These are phyloP conservation scores for Holothuria leucospilota DNA, from an alignment of 53 echinoderm and acorn worm genomes.

Conservation along the genomic window DNA sequence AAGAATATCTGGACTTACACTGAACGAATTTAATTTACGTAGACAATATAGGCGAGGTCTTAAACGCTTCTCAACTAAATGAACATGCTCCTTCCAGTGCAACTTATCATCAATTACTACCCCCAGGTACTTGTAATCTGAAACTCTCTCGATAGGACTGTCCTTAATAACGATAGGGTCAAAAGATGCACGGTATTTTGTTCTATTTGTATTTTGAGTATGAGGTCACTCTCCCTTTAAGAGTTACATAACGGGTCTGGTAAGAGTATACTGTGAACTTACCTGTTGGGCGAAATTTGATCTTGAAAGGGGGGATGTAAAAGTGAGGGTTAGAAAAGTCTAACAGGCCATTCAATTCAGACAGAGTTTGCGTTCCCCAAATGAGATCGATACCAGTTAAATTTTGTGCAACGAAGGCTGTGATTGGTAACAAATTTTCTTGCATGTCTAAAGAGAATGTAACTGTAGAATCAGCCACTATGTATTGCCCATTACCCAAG, in stretches of 20 bases:
- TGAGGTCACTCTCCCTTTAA: neutral
- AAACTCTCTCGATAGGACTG: no score
- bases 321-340: neutral
- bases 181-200: no score
- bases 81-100: no score
- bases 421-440: neutral
- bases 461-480: neutral
- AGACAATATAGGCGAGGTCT: no score
- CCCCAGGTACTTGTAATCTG: no score
- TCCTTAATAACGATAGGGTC: no score
- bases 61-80: no score
- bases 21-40: no score
- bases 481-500: slow-evolving; percentile 34
- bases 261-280: neutral
- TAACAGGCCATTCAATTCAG: neutral
- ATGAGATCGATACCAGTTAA: slow-evolving; percentile 2
- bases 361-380: neutral
- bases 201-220: no score
- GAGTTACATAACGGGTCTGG: neutral
- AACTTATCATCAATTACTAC: no score
- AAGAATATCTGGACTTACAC: no score
- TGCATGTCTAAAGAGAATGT: neutral
- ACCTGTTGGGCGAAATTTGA: neutral
- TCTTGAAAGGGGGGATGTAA: neutral
- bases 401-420: neutral